These are phyloP conservation scores for Tangara arthus DNA, from an alignment of 2,797 vertebrate genomes.

Conservation along the genomic window DNA sequence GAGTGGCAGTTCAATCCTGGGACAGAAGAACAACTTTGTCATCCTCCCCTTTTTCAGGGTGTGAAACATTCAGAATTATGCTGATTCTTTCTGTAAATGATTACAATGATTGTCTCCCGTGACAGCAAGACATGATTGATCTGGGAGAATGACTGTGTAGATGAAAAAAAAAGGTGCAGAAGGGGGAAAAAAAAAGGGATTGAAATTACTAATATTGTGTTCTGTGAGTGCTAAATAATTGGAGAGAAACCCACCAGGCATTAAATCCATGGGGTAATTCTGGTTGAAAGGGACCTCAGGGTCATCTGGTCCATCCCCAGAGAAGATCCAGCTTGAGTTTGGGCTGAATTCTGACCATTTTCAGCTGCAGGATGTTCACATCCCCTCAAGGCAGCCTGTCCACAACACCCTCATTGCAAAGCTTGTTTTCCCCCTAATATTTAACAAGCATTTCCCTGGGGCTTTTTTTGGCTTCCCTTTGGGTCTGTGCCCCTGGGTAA, in stretches of 20 bases:
- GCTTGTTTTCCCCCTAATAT: accelerated
- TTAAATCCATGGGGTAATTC: neutral
- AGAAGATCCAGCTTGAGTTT: neutral
- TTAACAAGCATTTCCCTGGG: neutral
- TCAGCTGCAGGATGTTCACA: neutral
- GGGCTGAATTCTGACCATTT: neutral
- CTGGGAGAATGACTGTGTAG: neutral
- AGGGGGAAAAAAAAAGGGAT: accelerated
- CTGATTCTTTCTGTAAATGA: neutral
- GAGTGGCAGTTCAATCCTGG: neutral
- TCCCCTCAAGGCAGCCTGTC: neutral
- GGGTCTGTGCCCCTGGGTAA: neutral
- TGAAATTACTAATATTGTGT: neutral
- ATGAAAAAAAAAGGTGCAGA: neutral
- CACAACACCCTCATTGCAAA: neutral
- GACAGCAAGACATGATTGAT: neutral
- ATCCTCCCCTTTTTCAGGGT: neutral
- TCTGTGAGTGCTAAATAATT: neutral
- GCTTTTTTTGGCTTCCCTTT: neutral
- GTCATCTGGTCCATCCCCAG: neutral
- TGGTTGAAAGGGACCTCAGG: neutral
- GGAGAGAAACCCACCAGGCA: neutral
- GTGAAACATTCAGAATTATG: neutral
- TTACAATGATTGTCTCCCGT: neutral
- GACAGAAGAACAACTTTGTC: neutral